phyloP scores from a whole-genome alignment of 2,113 vertebrate genomes.

The Vireo altiloquus region DNA sequence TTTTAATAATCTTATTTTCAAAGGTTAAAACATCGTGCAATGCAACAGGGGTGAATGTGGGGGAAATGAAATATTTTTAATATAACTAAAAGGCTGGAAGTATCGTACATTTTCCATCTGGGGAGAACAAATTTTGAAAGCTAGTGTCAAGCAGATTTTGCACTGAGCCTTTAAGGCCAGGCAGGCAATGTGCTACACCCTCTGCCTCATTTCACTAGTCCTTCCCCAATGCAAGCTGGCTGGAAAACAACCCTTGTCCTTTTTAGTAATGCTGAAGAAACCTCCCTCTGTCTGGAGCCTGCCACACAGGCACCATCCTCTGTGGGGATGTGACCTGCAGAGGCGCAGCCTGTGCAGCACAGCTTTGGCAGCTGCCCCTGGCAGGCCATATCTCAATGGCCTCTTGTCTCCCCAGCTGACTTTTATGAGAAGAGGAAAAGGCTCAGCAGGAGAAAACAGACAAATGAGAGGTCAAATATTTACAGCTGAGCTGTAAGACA shows the following conservation, averaged over 20 bases:
- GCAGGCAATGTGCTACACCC: not conserved
- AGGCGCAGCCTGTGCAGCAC: not conserved
- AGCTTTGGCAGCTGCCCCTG: not conserved
- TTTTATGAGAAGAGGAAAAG: constrained; percentile 43
- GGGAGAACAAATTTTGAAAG: not conserved
- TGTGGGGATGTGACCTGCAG: not conserved
- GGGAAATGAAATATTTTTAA: not conserved
- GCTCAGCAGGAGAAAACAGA: constrained; percentile 13
- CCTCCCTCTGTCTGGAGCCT: not conserved
- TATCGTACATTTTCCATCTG: not conserved
- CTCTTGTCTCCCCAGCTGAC: not conserved
- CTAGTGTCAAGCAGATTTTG: not conserved
- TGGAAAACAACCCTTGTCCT: not conserved
- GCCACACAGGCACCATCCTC: not conserved
- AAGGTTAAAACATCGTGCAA: not conserved
- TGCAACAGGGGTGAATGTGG: not conserved
- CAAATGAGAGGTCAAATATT: constrained; percentile 16
- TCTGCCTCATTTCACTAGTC: not conserved
- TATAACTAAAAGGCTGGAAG: not conserved
- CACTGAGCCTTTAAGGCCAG: not conserved
- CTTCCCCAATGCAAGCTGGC: not conserved
- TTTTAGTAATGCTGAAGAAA: not conserved
- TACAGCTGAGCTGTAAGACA: not conserved
- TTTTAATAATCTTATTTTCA: not conserved
- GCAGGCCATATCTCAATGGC: not conserved